These are phyloP conservation scores for Sciaenops ocellatus DNA, from an alignment of 2,797 vertebrate genomes.

Conservation along the genomic window DNA sequence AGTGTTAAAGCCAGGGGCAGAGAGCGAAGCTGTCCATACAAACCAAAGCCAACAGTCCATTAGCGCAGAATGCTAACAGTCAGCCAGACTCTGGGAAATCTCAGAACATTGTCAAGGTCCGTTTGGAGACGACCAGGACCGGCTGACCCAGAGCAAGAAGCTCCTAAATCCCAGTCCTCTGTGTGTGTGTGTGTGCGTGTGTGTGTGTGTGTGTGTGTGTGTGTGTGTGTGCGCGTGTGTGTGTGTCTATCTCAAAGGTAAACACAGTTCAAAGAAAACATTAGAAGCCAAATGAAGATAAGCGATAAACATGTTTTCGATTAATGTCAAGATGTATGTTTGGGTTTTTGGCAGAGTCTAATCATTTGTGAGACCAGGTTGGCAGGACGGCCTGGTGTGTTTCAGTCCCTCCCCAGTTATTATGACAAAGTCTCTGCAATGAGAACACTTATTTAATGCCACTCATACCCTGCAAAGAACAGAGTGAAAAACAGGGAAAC, in stretches of 20 bases:
- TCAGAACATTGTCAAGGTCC: slow-evolving; percentile 78
- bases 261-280: slow-evolving; percentile 71
- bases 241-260: slow-evolving; percentile 45
- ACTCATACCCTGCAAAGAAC: slow-evolving; percentile 18
- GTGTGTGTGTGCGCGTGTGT: slow-evolving; percentile 6
- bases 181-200: slow-evolving; percentile 8
- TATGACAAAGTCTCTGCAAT: slow-evolving; percentile 70
- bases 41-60: slow-evolving; percentile 69
- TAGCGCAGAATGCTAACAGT: slow-evolving; percentile 78
- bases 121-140: slow-evolving; percentile 38
- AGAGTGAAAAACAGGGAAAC: slow-evolving; percentile 17
- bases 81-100: slow-evolving; percentile 71
- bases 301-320: slow-evolving; percentile 62
- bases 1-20: slow-evolving; percentile 47
- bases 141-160: slow-evolving; percentile 39
- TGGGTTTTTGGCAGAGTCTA: slow-evolving; percentile 61
- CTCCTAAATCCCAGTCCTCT: slow-evolving; percentile 34
- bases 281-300: slow-evolving; percentile 63
- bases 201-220: slow-evolving; percentile 8
- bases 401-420: slow-evolving; percentile 63
- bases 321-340: slow-evolving; percentile 63
- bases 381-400: slow-evolving; percentile 66
- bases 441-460: slow-evolving; percentile 50
- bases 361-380: slow-evolving; percentile 49
- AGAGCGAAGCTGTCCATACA: slow-evolving; percentile 46